Conservation (phyloP, 2,888 invertebrate species). For the Mesorhabditis belari region DNA sequence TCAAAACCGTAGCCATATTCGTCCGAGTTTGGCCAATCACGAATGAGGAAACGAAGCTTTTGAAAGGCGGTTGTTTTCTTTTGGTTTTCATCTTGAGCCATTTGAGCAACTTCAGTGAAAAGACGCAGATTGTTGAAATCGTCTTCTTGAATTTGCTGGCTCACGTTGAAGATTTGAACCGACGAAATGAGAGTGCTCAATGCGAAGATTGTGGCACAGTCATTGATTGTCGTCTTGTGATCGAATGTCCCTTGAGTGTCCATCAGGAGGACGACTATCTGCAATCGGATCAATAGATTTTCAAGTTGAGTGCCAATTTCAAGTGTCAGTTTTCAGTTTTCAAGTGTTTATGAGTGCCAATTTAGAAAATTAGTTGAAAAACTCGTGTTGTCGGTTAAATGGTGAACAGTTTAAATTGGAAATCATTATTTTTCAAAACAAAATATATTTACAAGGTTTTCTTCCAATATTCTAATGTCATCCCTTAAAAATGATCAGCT, state of each 20-base stretch:
- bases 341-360: too few species aligned
- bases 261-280: constrained; percentile 66
- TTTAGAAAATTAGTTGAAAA: neutral
- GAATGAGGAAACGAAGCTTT: constrained; percentile 77
- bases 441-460: too few species aligned
- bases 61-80: constrained; percentile 64
- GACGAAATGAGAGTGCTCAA: constrained; percentile 92
- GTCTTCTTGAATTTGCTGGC: constrained; percentile 91
- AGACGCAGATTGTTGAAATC: constrained; percentile 84
- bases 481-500: too few species aligned
- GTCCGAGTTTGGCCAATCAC: constrained; percentile 97
- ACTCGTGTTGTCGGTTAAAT: neutral
- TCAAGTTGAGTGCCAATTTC: too few species aligned
- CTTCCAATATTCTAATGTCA: too few species aligned
- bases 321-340: too few species aligned
- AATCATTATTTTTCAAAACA: too few species aligned
- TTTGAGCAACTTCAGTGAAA: constrained; percentile 90
- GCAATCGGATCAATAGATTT: too few species aligned
- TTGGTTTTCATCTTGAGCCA: constrained; percentile 72
- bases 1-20: constrained; percentile 75
- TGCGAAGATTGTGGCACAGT: constrained; percentile 94
- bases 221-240: constrained; percentile 87
- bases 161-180: constrained; percentile 79
- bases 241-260: constrained; percentile 93
- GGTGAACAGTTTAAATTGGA: neutral